These are phyloP conservation scores for Chascanopsetta lugubris DNA, from an alignment of 2,113 vertebrate species.

Conservation along the genomic window DNA sequence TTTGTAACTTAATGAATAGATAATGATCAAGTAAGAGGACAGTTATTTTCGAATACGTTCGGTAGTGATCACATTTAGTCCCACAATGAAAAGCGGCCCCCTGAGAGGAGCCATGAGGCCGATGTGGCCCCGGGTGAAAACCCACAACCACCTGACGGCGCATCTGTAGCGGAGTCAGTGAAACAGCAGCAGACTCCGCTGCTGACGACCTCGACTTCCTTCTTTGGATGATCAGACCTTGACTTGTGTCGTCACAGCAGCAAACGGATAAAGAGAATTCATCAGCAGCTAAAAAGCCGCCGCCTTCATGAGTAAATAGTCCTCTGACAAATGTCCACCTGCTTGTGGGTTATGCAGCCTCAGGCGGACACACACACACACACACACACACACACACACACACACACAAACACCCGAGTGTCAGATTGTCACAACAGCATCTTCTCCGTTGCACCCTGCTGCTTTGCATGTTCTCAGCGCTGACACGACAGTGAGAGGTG, in stretches of 20 bases:
- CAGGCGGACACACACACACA: conserved; percentile 23
- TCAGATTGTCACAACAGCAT: neutral
- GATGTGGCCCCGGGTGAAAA: neutral
- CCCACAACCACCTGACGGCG: neutral
- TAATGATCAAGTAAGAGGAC: no score
- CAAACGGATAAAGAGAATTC: conserved; percentile 1
- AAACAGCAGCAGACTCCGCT: neutral
- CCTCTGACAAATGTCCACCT: conserved; percentile 13
- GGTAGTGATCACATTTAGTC: no score
- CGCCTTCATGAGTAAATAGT: conserved; percentile 17
- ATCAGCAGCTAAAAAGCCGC: neutral
- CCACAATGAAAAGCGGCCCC: no score
- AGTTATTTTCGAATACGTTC: no score
- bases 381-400: conserved; percentile 33
- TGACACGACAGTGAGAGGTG: conserved; percentile 18
- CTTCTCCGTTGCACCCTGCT: conserved; percentile 4
- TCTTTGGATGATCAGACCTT: conserved; percentile 24
- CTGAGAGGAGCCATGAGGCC: no score
- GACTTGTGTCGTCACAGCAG: conserved; percentile 13
- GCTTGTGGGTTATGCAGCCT: conserved; percentile 23
- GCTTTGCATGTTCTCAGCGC: conserved; percentile 15
- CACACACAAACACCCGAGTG: conserved; percentile 1
- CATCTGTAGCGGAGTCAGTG: neutral
- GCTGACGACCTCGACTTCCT: conserved; percentile 8
- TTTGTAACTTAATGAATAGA: no score